Percentiles rank a stretch among this genome's conserved stretches.
phyloP scores from a whole-genome alignment of 2,797 vertebrate genomes.

The Heteromormyrus szaboi region DNA sequence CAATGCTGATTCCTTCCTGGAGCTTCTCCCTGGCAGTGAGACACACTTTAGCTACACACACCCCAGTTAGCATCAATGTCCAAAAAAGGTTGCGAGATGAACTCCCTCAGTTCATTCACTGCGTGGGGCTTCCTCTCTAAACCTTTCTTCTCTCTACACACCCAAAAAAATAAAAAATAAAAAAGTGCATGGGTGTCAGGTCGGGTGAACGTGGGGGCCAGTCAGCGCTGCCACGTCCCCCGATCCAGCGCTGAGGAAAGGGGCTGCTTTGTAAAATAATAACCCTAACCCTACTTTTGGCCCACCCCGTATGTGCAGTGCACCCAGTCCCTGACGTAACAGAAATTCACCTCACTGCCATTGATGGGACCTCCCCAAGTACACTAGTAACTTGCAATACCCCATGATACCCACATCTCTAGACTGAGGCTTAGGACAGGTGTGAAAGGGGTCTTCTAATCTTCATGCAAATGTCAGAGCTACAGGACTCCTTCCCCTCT shows the following conservation, averaged over 20 bases:
- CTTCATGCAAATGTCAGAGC: constrained; percentile 21
- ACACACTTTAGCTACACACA: background rate
- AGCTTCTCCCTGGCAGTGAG: background rate
- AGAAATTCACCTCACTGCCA: background rate
- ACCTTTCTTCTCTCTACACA: background rate
- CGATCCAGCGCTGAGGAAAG: background rate
- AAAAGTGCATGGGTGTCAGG: background rate
- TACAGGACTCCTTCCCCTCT: background rate
- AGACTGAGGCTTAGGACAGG: constrained; percentile 5
- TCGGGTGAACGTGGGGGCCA: background rate
- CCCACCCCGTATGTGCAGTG: background rate
- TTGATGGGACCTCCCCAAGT: background rate
- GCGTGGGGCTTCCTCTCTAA: background rate
- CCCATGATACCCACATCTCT: background rate
- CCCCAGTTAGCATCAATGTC: background rate
- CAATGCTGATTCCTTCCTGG: background rate
- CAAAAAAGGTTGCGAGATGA: background rate
- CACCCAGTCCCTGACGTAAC: background rate
- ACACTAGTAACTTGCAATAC: background rate
- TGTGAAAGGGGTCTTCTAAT: constrained; percentile 15
- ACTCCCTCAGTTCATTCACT: background rate
- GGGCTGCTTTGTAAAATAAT: background rate
- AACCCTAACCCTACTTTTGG: background rate
- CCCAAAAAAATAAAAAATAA: background rate
- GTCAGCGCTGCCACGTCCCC: background rate